Percentiles rank a stretch among this genome's conserved stretches.
These are phyloP conservation scores for Tupaia tana DNA, from an alignment of 2,113 vertebrate species.

Conservation along the genomic window DNA sequence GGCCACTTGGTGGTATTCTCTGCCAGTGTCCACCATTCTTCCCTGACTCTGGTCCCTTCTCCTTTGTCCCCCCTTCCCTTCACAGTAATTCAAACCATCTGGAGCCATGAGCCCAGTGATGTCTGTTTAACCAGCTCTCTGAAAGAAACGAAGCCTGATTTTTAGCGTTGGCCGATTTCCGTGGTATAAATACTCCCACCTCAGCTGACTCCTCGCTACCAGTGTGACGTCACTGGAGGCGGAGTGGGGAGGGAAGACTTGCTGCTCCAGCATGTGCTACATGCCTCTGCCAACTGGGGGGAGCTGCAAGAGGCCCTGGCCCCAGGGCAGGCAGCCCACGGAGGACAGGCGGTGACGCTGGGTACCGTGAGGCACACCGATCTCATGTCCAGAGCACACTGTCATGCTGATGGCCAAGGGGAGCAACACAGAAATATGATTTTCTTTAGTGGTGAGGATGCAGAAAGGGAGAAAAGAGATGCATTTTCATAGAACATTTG, in stretches of 20 bases:
- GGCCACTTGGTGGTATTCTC: neutral
- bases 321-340: neutral
- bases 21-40: neutral
- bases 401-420: neutral
- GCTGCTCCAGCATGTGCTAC: neutral
- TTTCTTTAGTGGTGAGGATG: neutral
- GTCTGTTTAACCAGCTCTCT: neutral
- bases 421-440: neutral
- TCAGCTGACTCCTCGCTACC: neutral
- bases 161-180: neutral
- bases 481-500: neutral
- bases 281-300: rapidly evolving
- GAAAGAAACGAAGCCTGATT: neutral
- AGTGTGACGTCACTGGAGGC: rapidly evolving
- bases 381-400: neutral
- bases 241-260: neutral
- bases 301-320: neutral
- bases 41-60: neutral
- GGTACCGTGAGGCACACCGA: rapidly evolving
- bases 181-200: neutral
- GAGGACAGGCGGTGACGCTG: rapidly evolving
- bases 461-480: neutral
- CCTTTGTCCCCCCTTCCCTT: neutral
- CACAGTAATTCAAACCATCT: neutral
- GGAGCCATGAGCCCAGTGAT: neutral